Percentiles rank a stretch among this genome's conserved stretches.
Conservation (phyloP, 2,888 invertebrate species). For the Habrosyne pyritoides region DNA sequence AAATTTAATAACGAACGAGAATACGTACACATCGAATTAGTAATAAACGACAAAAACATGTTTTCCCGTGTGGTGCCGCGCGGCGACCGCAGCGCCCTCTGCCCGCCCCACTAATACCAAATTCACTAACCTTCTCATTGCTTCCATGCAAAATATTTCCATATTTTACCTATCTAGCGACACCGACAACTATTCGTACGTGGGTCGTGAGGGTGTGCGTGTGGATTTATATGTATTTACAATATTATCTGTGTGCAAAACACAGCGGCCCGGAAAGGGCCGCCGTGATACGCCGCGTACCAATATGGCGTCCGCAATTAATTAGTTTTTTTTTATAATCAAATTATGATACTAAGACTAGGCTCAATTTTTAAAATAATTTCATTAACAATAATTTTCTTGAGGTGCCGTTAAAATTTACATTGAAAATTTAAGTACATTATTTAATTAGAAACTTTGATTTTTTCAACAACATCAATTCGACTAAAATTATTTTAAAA, state of each 20-base stretch:
- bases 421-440: constrained; percentile 82
- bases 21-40: constrained; percentile 66
- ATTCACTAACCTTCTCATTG: constrained; percentile 82
- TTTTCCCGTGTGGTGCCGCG: constrained; percentile 35
- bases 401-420: constrained; percentile 79
- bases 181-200: constrained; percentile 41
- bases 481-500: constrained; percentile 76
- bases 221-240: constrained; percentile 52
- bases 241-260: constrained; percentile 23
- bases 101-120: constrained; percentile 61
- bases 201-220: constrained; percentile 65
- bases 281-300: constrained; percentile 30
- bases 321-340: constrained; percentile 58
- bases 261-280: constrained; percentile 14
- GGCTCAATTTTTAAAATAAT: constrained; percentile 75
- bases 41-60: constrained; percentile 53
- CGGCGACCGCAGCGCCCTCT: constrained; percentile 46
- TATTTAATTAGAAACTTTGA: constrained; percentile 80
- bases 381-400: constrained; percentile 68
- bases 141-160: constrained; percentile 62
- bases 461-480: constrained; percentile 82
- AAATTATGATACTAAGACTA: constrained; percentile 81
- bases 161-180: constrained; percentile 61
- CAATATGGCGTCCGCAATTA: constrained; percentile 53
- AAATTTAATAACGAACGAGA: constrained; percentile 60